Conservation (phyloP, 2,113 vertebrate genomes). For the Neotragus moschatus region DNA sequence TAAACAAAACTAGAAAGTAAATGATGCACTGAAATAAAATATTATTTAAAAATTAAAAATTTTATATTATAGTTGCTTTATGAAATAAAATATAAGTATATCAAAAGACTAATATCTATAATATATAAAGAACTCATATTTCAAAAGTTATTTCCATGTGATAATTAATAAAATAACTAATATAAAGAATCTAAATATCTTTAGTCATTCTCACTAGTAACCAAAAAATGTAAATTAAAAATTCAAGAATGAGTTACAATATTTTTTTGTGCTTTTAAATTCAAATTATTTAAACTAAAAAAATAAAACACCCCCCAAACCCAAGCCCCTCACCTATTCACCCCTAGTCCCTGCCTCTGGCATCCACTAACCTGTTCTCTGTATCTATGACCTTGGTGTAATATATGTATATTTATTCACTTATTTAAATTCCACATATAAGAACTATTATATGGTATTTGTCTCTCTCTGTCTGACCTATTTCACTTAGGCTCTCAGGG, state of each 20-base stretch:
- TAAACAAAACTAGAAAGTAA: background rate
- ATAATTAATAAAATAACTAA: background rate
- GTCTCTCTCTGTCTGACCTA: background rate
- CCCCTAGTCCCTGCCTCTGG: background rate
- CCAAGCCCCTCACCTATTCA: background rate
- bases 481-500: background rate
- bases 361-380: background rate
- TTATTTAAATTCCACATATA: background rate
- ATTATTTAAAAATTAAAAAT: background rate
- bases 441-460: background rate
- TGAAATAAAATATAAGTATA: background rate
- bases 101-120: background rate
- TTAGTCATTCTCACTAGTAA: background rate
- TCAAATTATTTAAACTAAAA: background rate
- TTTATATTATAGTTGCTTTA: background rate
- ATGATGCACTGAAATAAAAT: background rate
- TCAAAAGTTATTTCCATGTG: background rate
- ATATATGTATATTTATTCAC: background rate
- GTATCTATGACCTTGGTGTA: background rate
- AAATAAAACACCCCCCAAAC: background rate
- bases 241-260: background rate
- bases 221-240: slow-evolving; percentile 20
- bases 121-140: background rate
- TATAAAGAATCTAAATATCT: background rate
- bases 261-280: background rate